Conservation (phyloP, 2,888 invertebrate genomes). For the Andrena haemorrhoa region DNA sequence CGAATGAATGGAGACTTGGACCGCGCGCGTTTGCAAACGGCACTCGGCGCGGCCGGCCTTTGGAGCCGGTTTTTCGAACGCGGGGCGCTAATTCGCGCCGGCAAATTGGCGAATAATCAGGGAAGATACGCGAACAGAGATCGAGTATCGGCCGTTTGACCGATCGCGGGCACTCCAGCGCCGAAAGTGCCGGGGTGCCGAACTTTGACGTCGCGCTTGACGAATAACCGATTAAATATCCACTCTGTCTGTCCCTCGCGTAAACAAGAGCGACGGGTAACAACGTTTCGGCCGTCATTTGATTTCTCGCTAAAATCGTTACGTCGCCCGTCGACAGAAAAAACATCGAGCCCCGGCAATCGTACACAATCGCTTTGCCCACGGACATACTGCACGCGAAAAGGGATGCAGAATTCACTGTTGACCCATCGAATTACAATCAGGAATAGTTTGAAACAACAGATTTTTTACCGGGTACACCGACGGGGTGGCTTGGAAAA, state of each 20-base stretch:
- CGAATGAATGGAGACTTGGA: background rate
- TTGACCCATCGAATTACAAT: slow-evolving; percentile 35
- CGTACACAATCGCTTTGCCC: background rate
- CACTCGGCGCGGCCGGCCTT: background rate
- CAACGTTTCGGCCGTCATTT: slow-evolving; percentile 22
- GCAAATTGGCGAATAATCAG: slow-evolving; percentile 1
- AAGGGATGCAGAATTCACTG: slow-evolving; percentile 9
- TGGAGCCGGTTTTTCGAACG: background rate
- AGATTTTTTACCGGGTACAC: slow-evolving; percentile 2
- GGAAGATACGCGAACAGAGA: background rate
- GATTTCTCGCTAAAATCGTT: slow-evolving; percentile 48
- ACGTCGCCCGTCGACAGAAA: background rate
- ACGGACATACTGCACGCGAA: background rate
- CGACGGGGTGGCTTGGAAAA: background rate
- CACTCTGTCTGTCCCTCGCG: slow-evolving; percentile 21
- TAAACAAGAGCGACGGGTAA: slow-evolving; percentile 38
- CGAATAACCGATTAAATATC: slow-evolving; percentile 43
- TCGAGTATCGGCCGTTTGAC: background rate
- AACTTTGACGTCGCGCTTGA: slow-evolving; percentile 31
- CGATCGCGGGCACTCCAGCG: background rate
- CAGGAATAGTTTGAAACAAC: slow-evolving; percentile 5
- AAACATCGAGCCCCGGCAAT: background rate
- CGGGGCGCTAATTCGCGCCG: background rate
- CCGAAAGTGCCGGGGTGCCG: background rate
- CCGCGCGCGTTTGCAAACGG: background rate